Percentiles rank a stretch among this genome's conserved stretches.
Conservation (phyloP, 2,888 invertebrate genomes). For the Hyposoter didymator region DNA sequence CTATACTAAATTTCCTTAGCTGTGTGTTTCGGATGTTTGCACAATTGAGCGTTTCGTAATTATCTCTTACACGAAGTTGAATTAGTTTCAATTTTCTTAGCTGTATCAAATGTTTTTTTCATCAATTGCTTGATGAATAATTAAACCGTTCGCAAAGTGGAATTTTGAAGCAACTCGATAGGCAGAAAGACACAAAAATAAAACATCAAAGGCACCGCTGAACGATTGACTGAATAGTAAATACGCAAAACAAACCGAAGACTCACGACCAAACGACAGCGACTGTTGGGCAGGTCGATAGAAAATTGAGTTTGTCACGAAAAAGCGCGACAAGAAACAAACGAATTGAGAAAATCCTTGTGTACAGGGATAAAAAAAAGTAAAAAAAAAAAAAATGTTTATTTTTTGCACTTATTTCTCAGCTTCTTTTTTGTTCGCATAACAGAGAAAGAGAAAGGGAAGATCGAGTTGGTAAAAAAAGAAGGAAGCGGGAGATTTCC, state of each 20-base stretch:
- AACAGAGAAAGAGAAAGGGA: neutral
- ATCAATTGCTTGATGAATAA: neutral
- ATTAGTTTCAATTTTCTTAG: neutral
- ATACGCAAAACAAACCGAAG: neutral
- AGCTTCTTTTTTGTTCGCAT: neutral
- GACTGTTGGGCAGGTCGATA: constrained; percentile 43
- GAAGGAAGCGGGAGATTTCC: constrained; percentile 70
- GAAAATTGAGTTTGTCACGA: constrained; percentile 46
- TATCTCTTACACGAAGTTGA: neutral
- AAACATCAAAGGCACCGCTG: neutral
- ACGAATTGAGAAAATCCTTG: constrained; percentile 35
- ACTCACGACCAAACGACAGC: constrained; percentile 17
- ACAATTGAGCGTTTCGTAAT: neutral
- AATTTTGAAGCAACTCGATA: neutral
- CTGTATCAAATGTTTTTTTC: neutral
- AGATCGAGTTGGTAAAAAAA: constrained; percentile 33
- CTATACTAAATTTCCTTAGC: neutral
- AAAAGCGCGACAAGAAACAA: constrained; percentile 52
- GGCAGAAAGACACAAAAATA: neutral
- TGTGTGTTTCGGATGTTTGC: neutral
- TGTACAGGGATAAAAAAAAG: constrained; percentile 45
- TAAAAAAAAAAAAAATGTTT: constrained; percentile 46
- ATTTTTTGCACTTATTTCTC: neutral
- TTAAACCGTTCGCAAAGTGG: neutral
- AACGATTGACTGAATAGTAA: neutral